phyloP scores from a whole-genome alignment of 2,888 invertebrate genomes.

The Dyspetes luteomarginatus region DNA sequence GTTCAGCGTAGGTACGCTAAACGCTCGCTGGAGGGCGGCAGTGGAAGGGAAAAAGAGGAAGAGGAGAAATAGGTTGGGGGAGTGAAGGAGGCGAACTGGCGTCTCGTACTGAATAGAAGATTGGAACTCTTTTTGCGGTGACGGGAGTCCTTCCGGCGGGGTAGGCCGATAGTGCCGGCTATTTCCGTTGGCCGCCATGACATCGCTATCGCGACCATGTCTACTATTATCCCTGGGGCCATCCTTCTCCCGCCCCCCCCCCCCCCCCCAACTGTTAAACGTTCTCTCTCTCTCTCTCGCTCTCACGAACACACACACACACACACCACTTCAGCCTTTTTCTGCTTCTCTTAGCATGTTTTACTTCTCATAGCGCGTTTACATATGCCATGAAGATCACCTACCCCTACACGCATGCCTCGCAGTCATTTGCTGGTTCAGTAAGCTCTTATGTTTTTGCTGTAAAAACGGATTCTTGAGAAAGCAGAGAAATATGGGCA shows the following conservation, averaged over 20 bases:
- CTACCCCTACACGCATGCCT: neutral
- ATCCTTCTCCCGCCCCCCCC: constrained; percentile 5
- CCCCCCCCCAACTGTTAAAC: constrained; percentile 67
- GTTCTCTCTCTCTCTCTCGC: constrained; percentile 49
- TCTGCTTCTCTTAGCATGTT: neutral
- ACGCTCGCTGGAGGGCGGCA: constrained; percentile 29
- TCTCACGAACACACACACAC: neutral
- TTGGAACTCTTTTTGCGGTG: constrained; percentile 83
- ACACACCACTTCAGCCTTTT: neutral
- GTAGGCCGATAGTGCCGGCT: constrained; percentile 82
- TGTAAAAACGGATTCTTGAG: too few species aligned
- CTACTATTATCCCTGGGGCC: constrained; percentile 63
- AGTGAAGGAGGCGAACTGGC: constrained; percentile 24
- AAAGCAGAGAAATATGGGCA: too few species aligned
- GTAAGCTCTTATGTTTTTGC: too few species aligned
- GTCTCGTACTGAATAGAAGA: constrained; percentile 80
- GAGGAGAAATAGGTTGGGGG: constrained; percentile 26
- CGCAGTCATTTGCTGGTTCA: neutral
- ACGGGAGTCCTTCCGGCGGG: constrained; percentile 81
- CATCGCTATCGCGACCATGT: constrained; percentile 78
- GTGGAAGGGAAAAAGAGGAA: constrained; percentile 62
- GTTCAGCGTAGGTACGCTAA: constrained; percentile 32
- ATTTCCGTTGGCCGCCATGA: constrained; percentile 82
- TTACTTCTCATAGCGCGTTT: neutral
- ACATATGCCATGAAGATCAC: constrained; percentile 9